Evolutionary conservation across 2,797 vertebrate genomes (phyloP), one percentile per base, ranked within the genome.

Genomic region (Enteromius radiatus): DNA sequence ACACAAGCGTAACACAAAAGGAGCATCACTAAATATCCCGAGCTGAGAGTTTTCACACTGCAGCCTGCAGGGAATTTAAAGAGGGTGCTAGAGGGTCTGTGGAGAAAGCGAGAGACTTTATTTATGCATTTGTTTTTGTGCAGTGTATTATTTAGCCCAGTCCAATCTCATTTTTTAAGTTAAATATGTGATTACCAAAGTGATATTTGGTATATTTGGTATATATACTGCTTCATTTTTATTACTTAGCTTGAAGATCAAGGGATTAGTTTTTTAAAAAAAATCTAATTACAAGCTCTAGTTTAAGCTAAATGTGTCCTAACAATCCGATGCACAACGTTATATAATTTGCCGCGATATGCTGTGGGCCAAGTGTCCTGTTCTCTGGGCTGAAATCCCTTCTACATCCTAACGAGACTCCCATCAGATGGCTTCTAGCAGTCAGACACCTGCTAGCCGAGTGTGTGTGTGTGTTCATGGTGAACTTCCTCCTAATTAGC

Each of bases 401-500:
- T 68, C 49, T 68, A 76, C 73, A 82, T 56, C 38, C 36, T 67
- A 68, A 76, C 61, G 36, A 76, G 71, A 45, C 47, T 65, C 31
- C 73, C 81, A 61, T 82, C 74, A 68, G 52, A 77, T 76, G 64
- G 81, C 52, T 76, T 69, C 73, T 47, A 61, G 81, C 81, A 82
- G 47, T 77, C 81, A 54, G 63, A 82, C 80, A 82, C 63, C 80
- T 82, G 80, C 71, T 59, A 38, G 47, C 63, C 23, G 71, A 15
- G 83, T 56, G 68, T 31, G 75, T 56, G 73, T 59, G 76, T 75
- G 76, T 79, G 61, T 68, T 80, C 31, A 59, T 28, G 63, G 49
- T 74, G 78, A 83, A 74, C 77, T 80, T 81, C 59, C 67, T 81
- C 47, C 74, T 84, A 86, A 83, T 86, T 88, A 86, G 80, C 67